Conservation (phyloP, 2,797 vertebrate species). For the Mormyrops boulengeri region DNA sequence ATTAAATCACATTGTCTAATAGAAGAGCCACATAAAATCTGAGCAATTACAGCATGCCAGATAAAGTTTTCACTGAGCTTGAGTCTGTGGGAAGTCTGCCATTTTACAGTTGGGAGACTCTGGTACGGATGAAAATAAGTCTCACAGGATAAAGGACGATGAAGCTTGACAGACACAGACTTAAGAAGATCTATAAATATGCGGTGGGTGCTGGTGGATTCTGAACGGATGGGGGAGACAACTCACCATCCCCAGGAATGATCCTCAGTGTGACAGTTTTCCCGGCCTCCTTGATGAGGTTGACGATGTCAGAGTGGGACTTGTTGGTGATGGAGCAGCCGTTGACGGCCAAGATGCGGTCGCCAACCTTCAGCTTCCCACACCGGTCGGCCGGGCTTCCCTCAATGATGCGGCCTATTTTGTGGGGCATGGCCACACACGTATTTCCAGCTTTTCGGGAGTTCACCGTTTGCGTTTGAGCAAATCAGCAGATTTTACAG, state of each 20-base stretch:
- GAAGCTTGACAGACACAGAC: background rate
- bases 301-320: slow-evolving; percentile 98
- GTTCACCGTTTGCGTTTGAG: slow-evolving; percentile 34
- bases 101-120: background rate
- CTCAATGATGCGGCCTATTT: slow-evolving; percentile 99
- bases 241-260: slow-evolving; percentile 95
- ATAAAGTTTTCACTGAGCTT: background rate
- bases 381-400: slow-evolving; percentile 99
- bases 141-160: background rate
- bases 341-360: slow-evolving; percentile 97
- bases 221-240: background rate
- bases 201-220: background rate
- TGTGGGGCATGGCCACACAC: slow-evolving; percentile 99
- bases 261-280: slow-evolving; percentile 98
- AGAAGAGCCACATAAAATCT: background rate
- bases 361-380: slow-evolving; percentile 96
- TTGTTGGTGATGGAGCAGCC: slow-evolving; percentile 98
- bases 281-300: slow-evolving; percentile 98
- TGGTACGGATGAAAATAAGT: background rate
- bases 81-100: background rate
- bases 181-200: background rate
- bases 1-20: background rate
- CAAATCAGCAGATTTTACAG: slow-evolving; percentile 22
- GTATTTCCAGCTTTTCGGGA: slow-evolving; percentile 81
- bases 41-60: background rate